phyloP scores from a whole-genome alignment of 2,888 invertebrate species.

The Acronicta psi region DNA sequence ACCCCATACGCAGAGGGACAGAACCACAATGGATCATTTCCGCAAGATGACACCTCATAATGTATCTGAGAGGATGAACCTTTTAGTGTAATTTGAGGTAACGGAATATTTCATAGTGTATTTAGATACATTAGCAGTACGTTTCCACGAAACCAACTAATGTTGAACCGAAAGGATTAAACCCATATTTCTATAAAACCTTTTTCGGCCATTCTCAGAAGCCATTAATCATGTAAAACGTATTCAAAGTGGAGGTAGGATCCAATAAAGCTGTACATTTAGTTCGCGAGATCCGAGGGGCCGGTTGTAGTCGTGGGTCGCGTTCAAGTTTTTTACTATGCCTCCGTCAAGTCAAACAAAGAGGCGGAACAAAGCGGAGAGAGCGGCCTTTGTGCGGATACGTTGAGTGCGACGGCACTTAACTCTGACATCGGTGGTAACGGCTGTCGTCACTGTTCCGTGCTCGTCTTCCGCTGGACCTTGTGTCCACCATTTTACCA shows the following conservation, averaged over 20 bases:
- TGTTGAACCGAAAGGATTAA: slow-evolving; percentile 41
- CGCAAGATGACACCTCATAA: slow-evolving; percentile 78
- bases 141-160: slow-evolving; percentile 39
- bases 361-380: slow-evolving; percentile 86
- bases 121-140: slow-evolving; percentile 35
- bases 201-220: slow-evolving; percentile 27
- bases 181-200: slow-evolving; percentile 22
- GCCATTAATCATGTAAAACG: slow-evolving; percentile 36
- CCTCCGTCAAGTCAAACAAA: slow-evolving; percentile 84
- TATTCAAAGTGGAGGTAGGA: slow-evolving; percentile 28
- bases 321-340: slow-evolving; percentile 76
- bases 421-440: slow-evolving; percentile 78
- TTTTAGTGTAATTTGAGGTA: slow-evolving; percentile 67
- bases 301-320: slow-evolving; percentile 60
- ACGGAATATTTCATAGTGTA: slow-evolving; percentile 46
- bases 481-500: slow-evolving; percentile 16
- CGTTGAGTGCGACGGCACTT: slow-evolving; percentile 81
- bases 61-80: slow-evolving; percentile 66
- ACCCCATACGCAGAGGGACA: slow-evolving; percentile 74
- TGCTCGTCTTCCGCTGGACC: slow-evolving; percentile 47
- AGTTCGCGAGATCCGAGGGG: slow-evolving; percentile 59
- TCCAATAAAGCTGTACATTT: slow-evolving; percentile 66
- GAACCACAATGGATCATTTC: slow-evolving; percentile 82
- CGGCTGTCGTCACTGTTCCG: slow-evolving; percentile 47
- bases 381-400: slow-evolving; percentile 84